phyloP scores from a whole-genome alignment of 2,888 invertebrate genomes.

The Drosophila pegasa region DNA sequence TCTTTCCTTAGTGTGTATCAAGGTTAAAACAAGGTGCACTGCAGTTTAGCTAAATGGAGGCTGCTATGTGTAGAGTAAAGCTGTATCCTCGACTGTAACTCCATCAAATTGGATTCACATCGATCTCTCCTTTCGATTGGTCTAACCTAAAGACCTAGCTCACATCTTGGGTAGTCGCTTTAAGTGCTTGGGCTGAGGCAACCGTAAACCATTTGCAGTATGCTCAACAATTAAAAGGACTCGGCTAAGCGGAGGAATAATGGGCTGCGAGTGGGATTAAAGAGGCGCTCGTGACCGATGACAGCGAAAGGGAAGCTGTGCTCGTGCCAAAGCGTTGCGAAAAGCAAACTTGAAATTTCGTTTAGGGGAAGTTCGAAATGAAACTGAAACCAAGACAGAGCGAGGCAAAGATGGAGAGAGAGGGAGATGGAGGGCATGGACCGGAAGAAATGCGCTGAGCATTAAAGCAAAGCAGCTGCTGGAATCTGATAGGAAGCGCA shows the following conservation, averaged over 20 bases:
- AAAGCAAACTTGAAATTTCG: constrained; percentile 11
- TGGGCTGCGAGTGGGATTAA: constrained; percentile 27
- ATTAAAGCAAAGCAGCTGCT: constrained; percentile 71
- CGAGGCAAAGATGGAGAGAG: not conserved
- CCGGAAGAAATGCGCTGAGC: constrained; percentile 74
- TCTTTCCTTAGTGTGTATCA: not conserved
- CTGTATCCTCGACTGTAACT: not conserved
- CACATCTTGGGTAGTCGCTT: not conserved
- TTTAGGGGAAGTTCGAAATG: constrained; percentile 28
- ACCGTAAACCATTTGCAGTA: constrained; percentile 8
- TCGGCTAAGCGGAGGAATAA: constrained; percentile 34
- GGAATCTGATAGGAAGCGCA: constrained; percentile 75
- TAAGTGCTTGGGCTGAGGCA: not conserved
- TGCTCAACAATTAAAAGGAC: constrained; percentile 39
- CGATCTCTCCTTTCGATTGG: not conserved
- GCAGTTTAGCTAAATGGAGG: not conserved
- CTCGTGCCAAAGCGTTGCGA: constrained; percentile 52
- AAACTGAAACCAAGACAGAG: constrained; percentile 63
- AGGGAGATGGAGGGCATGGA: constrained; percentile 27
- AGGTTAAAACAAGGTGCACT: not conserved
- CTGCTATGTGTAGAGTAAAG: not conserved
- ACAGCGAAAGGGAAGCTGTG: constrained; percentile 8
- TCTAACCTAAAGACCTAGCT: not conserved
- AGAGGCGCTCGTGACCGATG: constrained; percentile 12
- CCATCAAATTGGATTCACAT: not conserved